Evolutionary conservation across 2,113 vertebrate genomes (phyloP), one percentile per base, ranked within the genome.

Genomic region (Myodes glareolus): DNA sequence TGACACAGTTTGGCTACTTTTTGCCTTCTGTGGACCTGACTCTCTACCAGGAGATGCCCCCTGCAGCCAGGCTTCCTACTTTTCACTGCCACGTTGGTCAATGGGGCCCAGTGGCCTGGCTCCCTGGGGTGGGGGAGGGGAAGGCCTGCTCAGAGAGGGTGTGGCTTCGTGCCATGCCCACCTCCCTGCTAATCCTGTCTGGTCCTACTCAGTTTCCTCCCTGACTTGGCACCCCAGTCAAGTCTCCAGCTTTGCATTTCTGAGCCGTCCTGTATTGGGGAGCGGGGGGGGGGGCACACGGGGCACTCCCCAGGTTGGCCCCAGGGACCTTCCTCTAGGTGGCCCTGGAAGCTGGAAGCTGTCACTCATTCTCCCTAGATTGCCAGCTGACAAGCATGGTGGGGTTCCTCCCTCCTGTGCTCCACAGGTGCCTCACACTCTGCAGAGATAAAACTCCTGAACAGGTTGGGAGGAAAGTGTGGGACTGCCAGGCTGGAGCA

Each of bases 161-260:
- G 86, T 77, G 94, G 76, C 80, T 45, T 82, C 33, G 25, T 19
- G 91, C 50, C 47, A 80, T 78, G 9, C 93, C 91, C 36, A 90
- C 87, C 47, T 73, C 68, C 73, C 55, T 77, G 4, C 42, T 2
- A 29, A 63, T 33, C 81, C 73, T 27, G 75, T 65, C 78, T 50
- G 63, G 89, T 50, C 67, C 81, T 47, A 90, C 76, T 75, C 95
- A 25, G 80, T 88, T 95, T 88, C 94, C 88, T 96, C 92, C 50
- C 95, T 94, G 94, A 95, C 21, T 17, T 92, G 96, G 96, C 96
- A 91, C 33, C 84, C 21, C 80, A 68, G 65, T 65, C 78, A 76
- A 45, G 88, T 82, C 82, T 91, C 47, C 7, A 76, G 72, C 52
- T 70, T 78, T 70, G 88, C 36, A 58, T 58, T 65, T 95, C 33